phyloP scores from a whole-genome alignment of 2,888 invertebrate species.

The Biston stratarius region DNA sequence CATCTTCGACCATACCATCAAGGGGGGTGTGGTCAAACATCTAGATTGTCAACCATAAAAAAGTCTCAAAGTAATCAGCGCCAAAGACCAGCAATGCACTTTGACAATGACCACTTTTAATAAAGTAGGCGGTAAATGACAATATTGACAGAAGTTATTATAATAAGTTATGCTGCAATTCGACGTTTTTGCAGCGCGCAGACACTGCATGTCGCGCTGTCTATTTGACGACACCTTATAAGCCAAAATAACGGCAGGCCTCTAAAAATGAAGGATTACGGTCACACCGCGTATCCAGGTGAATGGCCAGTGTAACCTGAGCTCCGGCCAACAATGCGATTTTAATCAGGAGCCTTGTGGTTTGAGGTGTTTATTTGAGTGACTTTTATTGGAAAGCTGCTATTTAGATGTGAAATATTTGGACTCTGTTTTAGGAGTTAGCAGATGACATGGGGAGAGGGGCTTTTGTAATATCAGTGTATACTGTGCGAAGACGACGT shows the following conservation, averaged over 20 bases:
- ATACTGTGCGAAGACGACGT: neutral
- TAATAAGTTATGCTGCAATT: no score
- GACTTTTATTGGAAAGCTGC: constrained; percentile 22
- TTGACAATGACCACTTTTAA: no score
- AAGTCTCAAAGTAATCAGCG: no score
- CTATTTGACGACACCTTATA: constrained; percentile 8
- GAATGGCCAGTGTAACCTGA: constrained; percentile 43
- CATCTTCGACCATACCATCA: no score
- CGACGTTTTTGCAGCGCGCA: no score
- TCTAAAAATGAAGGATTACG: constrained; percentile 61
- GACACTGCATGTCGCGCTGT: neutral
- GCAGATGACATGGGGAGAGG: neutral
- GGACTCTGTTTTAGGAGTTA: neutral
- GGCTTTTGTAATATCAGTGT: neutral
- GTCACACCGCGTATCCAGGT: constrained; percentile 46
- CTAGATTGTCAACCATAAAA: no score
- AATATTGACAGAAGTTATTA: no score
- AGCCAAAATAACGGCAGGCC: constrained; percentile 23
- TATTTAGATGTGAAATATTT: constrained; percentile 11
- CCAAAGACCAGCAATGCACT: no score
- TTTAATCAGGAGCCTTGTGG: constrained; percentile 25
- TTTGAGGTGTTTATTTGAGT: constrained; percentile 25
- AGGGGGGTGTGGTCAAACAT: no score
- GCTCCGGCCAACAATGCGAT: constrained; percentile 31
- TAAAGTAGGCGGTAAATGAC: no score